Conservation (phyloP, 1,140 invertebrate genomes). For the Drosophila mauritiana region DNA sequence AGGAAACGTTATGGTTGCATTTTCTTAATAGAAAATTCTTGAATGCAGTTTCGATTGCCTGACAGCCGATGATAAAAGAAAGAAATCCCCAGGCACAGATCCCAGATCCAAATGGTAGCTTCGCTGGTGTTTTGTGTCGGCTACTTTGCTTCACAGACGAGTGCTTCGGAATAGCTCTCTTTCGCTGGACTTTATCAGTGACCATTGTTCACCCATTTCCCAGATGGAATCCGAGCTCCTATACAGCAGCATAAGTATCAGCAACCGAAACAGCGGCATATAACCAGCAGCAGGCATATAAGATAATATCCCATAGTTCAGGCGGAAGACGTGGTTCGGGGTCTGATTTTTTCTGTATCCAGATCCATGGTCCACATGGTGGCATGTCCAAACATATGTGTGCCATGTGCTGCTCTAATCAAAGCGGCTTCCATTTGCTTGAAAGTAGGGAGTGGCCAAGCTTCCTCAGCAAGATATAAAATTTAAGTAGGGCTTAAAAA, state of each 20-base stretch:
- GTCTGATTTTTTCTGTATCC: neutral
- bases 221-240: constrained; percentile 37
- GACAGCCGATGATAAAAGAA: constrained; percentile 33
- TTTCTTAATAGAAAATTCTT: constrained; percentile 52
- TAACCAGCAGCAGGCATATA: constrained; percentile 2
- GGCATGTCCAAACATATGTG: neutral
- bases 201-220: constrained; percentile 56
- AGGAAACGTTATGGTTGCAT: constrained; percentile 65
- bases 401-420: neutral
- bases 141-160: constrained; percentile 72
- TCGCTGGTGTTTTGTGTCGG: constrained; percentile 27
- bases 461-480: neutral
- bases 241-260: neutral
- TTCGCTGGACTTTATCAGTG: constrained; percentile 53
- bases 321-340: constrained; percentile 18
- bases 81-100: constrained; percentile 52
- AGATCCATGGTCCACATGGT: constrained; percentile 11
- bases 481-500: neutral
- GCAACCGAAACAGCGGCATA: constrained; percentile 9
- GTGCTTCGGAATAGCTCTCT: constrained; percentile 24
- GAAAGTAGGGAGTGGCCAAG: neutral
- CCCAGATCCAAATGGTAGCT: neutral
- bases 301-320: constrained; percentile 31
- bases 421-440: neutral
- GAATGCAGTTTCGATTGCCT: constrained; percentile 56